A percentile compares a stretch with the other conserved stretches of the same genome.
Conservation (phyloP, 2,113 vertebrate genomes). For the Lampris megalopsis region DNA sequence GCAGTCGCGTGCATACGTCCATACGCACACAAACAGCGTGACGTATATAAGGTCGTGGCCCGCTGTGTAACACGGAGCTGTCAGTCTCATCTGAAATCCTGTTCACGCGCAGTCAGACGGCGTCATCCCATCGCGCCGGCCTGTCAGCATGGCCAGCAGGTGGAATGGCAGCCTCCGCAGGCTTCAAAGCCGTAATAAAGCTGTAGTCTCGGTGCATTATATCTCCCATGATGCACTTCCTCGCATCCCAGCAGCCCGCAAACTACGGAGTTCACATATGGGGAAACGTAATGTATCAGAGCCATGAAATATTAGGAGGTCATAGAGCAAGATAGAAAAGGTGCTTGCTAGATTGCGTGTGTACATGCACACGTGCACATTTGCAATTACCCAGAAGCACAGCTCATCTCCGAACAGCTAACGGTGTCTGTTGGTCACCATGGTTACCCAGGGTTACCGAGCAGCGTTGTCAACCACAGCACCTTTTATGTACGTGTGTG, state of each 20-base stretch:
- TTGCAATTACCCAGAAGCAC: background rate
- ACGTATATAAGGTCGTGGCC: background rate
- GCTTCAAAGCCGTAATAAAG: no score
- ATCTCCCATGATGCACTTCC: background rate
- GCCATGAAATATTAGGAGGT: no score
- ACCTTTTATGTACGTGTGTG: background rate
- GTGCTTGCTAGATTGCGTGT: background rate
- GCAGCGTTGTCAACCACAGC: background rate
- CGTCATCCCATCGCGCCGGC: no score
- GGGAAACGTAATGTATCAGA: no score
- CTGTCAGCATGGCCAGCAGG: no score
- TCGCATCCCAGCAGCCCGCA: no score
- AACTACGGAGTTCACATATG: no score
- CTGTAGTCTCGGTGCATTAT: no score
- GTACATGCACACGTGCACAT: background rate
- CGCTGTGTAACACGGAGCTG: background rate
- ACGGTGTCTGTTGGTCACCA: slow-evolving; percentile 3
- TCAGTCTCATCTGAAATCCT: no score
- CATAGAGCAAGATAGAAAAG: no score
- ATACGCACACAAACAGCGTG: background rate
- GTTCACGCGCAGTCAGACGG: no score
- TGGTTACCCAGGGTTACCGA: background rate
- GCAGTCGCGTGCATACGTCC: background rate
- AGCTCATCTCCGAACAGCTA: background rate
- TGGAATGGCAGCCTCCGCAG: no score